Percentiles rank a stretch among this genome's conserved stretches.
These are phyloP conservation scores for Andrena hattorfiana DNA, from an alignment of 2,888 invertebrate genomes.

Conservation along the genomic window DNA sequence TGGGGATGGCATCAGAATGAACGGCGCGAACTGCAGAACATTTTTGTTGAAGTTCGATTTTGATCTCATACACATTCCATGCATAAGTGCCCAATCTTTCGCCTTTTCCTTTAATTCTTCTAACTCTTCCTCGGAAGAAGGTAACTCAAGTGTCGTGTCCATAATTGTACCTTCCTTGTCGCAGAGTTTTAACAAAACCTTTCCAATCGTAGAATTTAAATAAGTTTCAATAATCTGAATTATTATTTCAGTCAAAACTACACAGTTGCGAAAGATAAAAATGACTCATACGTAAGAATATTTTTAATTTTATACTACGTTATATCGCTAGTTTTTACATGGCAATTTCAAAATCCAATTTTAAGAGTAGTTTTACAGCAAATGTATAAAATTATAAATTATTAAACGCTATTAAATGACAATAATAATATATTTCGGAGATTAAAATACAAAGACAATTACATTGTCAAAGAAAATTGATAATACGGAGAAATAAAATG, in stretches of 20 bases:
- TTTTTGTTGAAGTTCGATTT: slow-evolving; percentile 83
- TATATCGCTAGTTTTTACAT: background rate
- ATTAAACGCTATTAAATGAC: background rate
- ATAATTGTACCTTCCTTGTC: slow-evolving; percentile 57
- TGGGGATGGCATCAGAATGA: slow-evolving; percentile 86
- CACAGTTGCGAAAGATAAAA: background rate
- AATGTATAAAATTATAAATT: background rate
- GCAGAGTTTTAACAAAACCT: slow-evolving; percentile 34
- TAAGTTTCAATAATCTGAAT: slow-evolving; percentile 5
- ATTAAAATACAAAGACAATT: too few species aligned
- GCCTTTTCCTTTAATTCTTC: slow-evolving; percentile 85
- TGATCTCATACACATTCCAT: slow-evolving; percentile 85
- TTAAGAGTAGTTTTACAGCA: background rate
- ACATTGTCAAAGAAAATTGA: background rate
- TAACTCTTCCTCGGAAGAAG: slow-evolving; percentile 80
- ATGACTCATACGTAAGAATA: background rate
- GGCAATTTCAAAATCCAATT: background rate
- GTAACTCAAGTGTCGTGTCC: slow-evolving; percentile 79
- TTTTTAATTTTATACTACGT: background rate
- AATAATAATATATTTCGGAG: too few species aligned
- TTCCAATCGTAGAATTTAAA: slow-evolving; percentile 20
- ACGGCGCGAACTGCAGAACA: slow-evolving; percentile 85
- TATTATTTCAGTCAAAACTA: background rate
- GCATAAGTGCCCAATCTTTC: slow-evolving; percentile 86
- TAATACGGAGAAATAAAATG: background rate